phyloP scores from a whole-genome alignment of 2,888 invertebrate species.

The Caenorhabditis sp. region DNA sequence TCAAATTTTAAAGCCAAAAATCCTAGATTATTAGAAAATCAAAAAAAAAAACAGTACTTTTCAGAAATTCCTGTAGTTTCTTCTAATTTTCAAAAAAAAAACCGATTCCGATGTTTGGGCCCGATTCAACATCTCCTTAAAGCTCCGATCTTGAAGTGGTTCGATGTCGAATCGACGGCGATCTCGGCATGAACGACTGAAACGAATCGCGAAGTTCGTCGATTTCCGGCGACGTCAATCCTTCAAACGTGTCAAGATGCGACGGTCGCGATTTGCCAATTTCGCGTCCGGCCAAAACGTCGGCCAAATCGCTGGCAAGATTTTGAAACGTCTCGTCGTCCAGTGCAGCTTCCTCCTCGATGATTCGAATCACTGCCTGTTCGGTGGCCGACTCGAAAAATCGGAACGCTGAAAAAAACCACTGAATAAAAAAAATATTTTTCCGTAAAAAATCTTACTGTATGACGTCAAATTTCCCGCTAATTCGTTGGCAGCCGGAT shows the following conservation, averaged over 20 bases:
- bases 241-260: conserved; percentile 31
- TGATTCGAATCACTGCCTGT: conserved; percentile 60
- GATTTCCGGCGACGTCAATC: conserved; percentile 56
- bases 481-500: conserved; percentile 69
- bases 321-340: conserved; percentile 50
- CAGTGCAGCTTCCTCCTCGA: conserved; percentile 66
- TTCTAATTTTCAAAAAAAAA: too few relatives aligned
- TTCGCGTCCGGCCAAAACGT: conserved; percentile 32
- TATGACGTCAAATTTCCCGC: conserved; percentile 69
- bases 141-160: conserved; percentile 19
- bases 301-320: conserved; percentile 45
- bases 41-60: too few relatives aligned
- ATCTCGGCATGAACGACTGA: conserved; percentile 52
- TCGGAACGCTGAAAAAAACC: conserved; percentile 52
- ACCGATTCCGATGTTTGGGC: too few relatives aligned
- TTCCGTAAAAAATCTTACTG: conserved; percentile 37
- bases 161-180: conserved; percentile 38
- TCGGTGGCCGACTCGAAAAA: conserved; percentile 69
- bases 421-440: neutral
- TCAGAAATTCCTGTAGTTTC: too few relatives aligned
- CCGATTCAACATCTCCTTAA: too few relatives aligned
- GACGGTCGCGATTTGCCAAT: conserved; percentile 34
- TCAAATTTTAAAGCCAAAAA: too few relatives aligned
- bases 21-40: too few relatives aligned
- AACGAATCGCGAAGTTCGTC: conserved; percentile 60